phyloP scores from a whole-genome alignment of 1,140 invertebrate species.

The Drosophila pandora region DNA sequence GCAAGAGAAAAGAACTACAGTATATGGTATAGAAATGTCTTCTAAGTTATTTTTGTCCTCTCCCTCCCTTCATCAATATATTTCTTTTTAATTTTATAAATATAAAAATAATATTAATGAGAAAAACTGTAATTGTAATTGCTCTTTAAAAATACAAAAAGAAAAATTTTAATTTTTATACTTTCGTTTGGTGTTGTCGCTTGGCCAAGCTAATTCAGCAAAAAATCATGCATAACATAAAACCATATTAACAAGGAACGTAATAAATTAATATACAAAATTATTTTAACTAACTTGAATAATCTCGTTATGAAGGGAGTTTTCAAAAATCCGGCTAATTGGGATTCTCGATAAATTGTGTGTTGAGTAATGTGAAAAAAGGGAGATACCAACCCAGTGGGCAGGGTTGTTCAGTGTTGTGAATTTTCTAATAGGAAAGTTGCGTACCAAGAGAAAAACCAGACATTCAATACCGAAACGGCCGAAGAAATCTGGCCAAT shows the following conservation, averaged over 20 bases:
- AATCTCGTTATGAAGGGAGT: neutral
- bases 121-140: slow-evolving; percentile 80
- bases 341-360: too few species aligned
- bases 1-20: slow-evolving; percentile 57
- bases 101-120: slow-evolving; percentile 81
- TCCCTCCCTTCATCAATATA: slow-evolving; percentile 72
- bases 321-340: neutral
- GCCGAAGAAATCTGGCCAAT: too few species aligned
- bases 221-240: slow-evolving; percentile 50
- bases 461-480: too few species aligned
- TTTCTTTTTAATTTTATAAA: slow-evolving; percentile 82
- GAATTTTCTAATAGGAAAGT: too few species aligned
- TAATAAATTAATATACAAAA: slow-evolving; percentile 65
- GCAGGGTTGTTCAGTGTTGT: too few species aligned
- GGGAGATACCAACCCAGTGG: too few species aligned
- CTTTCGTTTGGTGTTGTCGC: slow-evolving; percentile 69
- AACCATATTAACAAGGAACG: slow-evolving; percentile 65
- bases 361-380: too few species aligned
- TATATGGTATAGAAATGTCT: slow-evolving; percentile 79
- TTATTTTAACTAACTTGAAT: slow-evolving; percentile 21
- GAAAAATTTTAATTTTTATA: slow-evolving; percentile 67
- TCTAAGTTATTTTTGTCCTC: slow-evolving; percentile 75
- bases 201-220: slow-evolving; percentile 54
- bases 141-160: slow-evolving; percentile 75
- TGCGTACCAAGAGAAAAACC: too few species aligned